Percentiles rank a stretch among this genome's conserved stretches.
Conservation (phyloP, 2,888 invertebrate species). For the Zaprionus bogoriensis region DNA sequence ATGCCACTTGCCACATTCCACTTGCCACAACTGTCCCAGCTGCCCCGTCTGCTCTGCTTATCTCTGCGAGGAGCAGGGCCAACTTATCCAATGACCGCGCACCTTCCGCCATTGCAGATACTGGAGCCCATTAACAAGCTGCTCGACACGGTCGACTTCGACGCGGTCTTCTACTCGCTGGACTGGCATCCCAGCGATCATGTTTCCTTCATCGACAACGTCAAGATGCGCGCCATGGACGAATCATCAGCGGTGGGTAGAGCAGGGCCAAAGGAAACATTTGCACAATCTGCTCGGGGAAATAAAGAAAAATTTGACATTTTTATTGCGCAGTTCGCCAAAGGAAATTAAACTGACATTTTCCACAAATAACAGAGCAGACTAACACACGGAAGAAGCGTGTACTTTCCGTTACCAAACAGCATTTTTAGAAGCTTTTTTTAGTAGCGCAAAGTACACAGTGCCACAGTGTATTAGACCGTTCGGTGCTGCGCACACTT, state of each 20-base stretch:
- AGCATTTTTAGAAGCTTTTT: no score
- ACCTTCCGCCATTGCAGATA: constrained; percentile 84
- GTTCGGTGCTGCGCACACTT: no score
- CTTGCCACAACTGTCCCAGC: background rate
- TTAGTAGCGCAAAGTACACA: no score
- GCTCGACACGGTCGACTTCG: constrained; percentile 91
- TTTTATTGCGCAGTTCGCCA: background rate
- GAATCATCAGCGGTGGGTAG: constrained; percentile 87
- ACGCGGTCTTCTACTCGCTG: constrained; percentile 94
- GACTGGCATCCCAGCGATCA: constrained; percentile 96
- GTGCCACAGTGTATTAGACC: no score
- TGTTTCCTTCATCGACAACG: constrained; percentile 97
- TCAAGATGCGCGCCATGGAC: constrained; percentile 89
- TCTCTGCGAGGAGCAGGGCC: background rate
- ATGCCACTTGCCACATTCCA: background rate
- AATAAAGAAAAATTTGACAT: background rate
- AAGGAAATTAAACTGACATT: background rate
- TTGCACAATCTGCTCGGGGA: no score
- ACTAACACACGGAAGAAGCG: no score
- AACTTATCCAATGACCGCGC: constrained; percentile 39
- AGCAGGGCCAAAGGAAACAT: background rate
- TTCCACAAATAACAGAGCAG: background rate
- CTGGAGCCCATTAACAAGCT: constrained; percentile 95
- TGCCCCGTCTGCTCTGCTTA: background rate
- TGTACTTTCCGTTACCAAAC: no score